Evolutionary conservation across 1,140 invertebrate species (phyloP).

Genomic region (Drosophila pallidifrons): DNA sequence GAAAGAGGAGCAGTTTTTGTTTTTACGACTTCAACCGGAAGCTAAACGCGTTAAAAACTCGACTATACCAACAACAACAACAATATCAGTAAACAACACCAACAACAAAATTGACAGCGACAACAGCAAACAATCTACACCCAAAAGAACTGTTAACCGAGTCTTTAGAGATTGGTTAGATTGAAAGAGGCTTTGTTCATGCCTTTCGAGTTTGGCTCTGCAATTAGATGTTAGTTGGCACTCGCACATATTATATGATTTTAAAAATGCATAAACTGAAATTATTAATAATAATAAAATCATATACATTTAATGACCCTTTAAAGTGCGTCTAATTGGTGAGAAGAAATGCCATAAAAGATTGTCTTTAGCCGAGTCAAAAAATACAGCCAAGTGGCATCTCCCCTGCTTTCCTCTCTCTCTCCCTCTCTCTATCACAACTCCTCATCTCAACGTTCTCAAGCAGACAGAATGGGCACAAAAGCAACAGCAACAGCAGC

Average conservation of each 20-base stretch:
- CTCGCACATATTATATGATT: slow-evolving; percentile 9
- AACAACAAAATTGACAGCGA: background rate
- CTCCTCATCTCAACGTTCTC: slow-evolving; percentile 10
- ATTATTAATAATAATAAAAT: slow-evolving; percentile 71
- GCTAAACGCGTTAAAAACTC: slow-evolving; percentile 52
- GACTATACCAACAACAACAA: slow-evolving; percentile 27
- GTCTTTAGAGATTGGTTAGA: slow-evolving; percentile 20
- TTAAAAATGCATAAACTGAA: slow-evolving; percentile 61
- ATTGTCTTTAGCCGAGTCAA: slow-evolving; percentile 22
- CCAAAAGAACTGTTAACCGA: slow-evolving; percentile 45
- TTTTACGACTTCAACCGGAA: slow-evolving; percentile 71
- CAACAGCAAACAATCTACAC: slow-evolving; percentile 8
- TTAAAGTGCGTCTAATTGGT: slow-evolving; percentile 76
- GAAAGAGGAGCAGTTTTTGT: slow-evolving; percentile 62
- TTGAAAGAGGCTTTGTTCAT: slow-evolving; percentile 4
- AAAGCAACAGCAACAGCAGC: slow-evolving; percentile 5
- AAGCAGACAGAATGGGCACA: slow-evolving; percentile 75
- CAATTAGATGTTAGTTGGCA: slow-evolving; percentile 32
- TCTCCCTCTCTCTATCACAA: background rate
- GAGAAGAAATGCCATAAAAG: slow-evolving; percentile 44
- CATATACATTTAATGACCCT: slow-evolving; percentile 58
- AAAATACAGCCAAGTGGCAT: slow-evolving; percentile 18
- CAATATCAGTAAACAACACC: slow-evolving; percentile 16
- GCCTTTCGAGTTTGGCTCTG: slow-evolving; percentile 7
- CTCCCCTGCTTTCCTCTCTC: background rate